These are phyloP conservation scores for Athene noctua DNA, from an alignment of 2,113 vertebrate genomes.

Conservation along the genomic window DNA sequence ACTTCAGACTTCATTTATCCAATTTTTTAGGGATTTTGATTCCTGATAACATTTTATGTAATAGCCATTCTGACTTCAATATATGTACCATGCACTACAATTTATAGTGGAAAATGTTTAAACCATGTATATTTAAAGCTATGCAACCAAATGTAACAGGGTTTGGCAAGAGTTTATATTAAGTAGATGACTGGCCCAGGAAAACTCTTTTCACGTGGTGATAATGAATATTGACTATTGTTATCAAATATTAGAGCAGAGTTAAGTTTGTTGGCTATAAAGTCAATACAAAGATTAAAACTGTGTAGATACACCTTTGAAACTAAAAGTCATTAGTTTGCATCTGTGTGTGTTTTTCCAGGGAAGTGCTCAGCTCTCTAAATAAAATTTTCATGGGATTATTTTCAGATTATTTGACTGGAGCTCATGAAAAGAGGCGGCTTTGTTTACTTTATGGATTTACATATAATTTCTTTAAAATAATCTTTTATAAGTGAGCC, in stretches of 20 bases:
- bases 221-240: not conserved
- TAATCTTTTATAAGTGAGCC: conserved; percentile 28
- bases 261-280: not conserved
- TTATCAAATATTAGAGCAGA: not conserved
- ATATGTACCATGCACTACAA: not conserved
- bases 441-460: conserved; percentile 62
- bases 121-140: not conserved
- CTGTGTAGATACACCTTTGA: not conserved
- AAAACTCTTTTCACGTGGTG: not conserved
- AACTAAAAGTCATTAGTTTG: not conserved
- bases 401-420: conserved; percentile 61
- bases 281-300: not conserved
- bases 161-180: not conserved
- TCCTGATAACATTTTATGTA: not conserved
- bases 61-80: not conserved
- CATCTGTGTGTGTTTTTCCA: not conserved
- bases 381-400: conserved; percentile 36
- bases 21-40: not conserved
- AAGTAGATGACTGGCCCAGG: not conserved
- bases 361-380: not conserved
- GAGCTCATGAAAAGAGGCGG: not conserved
- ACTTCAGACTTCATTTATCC: not conserved
- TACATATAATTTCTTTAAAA: conserved; percentile 44
- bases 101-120: not conserved
- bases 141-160: not conserved